A percentile compares a stretch with the other conserved stretches of the same genome.
These are phyloP conservation scores for Tadarida brasiliensis DNA, from an alignment of 2,797 vertebrate genomes.

Conservation along the genomic window DNA sequence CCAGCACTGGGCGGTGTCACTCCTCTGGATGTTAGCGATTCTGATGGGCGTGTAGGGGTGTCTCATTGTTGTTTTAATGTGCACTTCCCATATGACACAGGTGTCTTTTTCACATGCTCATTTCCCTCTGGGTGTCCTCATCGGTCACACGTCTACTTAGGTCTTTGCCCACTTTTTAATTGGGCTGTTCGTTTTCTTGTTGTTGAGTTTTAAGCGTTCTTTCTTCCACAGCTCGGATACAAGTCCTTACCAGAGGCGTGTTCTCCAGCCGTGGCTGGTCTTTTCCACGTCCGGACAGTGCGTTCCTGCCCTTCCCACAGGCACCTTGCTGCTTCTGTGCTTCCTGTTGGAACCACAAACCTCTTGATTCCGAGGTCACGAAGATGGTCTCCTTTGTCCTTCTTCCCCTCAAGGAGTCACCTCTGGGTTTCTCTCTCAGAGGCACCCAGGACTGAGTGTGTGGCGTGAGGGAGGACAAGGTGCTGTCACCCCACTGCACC, in stretches of 20 bases:
- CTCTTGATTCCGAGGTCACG: background rate
- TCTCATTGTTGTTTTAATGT: background rate
- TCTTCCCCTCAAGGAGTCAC: no score
- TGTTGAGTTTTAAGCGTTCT: background rate
- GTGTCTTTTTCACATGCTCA: fast-evolving
- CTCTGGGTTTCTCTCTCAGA: fast-evolving
- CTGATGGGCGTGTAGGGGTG: background rate
- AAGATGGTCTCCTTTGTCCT: background rate
- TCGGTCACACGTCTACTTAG: background rate
- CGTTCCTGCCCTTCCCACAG: fast-evolving
- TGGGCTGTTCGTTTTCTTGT: background rate
- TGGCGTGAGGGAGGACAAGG: fast-evolving
- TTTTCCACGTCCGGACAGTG: background rate
- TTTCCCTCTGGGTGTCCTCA: background rate
- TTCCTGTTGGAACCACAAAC: background rate
- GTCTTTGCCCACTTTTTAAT: background rate
- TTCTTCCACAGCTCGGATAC: fast-evolving
- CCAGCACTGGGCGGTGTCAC: fast-evolving
- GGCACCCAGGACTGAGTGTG: fast-evolving
- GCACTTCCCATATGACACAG: background rate
- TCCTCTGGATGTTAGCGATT: background rate
- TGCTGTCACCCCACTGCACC: background rate
- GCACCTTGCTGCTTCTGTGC: fast-evolving
- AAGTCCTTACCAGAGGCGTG: fast-evolving
- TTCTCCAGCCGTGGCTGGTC: no score